A percentile compares a stretch with the other conserved stretches of the same genome.
phyloP scores from a whole-genome alignment of 2,888 invertebrate genomes.

The Sphaerophoria taeniata region DNA sequence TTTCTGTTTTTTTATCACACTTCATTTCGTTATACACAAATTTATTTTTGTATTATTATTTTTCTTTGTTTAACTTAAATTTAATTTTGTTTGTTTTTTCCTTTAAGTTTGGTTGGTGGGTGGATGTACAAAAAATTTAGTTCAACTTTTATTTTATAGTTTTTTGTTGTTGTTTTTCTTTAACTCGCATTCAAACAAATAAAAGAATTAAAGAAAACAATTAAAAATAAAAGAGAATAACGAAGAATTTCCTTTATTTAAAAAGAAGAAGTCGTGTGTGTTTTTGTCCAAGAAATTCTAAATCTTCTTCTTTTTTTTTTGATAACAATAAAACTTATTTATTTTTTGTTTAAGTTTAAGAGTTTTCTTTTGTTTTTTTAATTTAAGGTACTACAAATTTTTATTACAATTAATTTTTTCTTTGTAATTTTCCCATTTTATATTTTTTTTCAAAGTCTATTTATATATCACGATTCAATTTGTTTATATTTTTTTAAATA shows the following conservation, averaged over 20 bases:
- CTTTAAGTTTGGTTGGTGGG: conserved; percentile 72
- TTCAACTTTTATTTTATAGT: conserved; percentile 39
- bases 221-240: conserved; percentile 37
- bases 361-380: conserved; percentile 29
- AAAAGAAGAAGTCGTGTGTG: conserved; percentile 33
- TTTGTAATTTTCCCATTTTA: conserved; percentile 53
- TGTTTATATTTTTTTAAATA: conserved; percentile 55
- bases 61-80: conserved; percentile 55
- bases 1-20: conserved; percentile 64
- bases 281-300: conserved; percentile 20
- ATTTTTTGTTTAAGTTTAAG: conserved; percentile 34
- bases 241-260: conserved; percentile 41
- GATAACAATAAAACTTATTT: conserved; percentile 61
- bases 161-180: conserved; percentile 14
- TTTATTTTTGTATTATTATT: conserved; percentile 21
- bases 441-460: conserved; percentile 71
- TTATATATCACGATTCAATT: conserved; percentile 75
- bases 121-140: conserved; percentile 71
- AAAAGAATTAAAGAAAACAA: conserved; percentile 37
- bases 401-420: conserved; percentile 56
- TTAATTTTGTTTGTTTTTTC: conserved; percentile 41
- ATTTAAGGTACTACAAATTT: conserved; percentile 69
- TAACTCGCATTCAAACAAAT: conserved; percentile 11
- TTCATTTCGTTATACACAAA: conserved; percentile 67
- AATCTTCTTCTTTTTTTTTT: conserved; percentile 54